phyloP scores from a whole-genome alignment of 30 jellyfish, hydroid and myxozoan species.

The Hydra vulgaris region DNA sequence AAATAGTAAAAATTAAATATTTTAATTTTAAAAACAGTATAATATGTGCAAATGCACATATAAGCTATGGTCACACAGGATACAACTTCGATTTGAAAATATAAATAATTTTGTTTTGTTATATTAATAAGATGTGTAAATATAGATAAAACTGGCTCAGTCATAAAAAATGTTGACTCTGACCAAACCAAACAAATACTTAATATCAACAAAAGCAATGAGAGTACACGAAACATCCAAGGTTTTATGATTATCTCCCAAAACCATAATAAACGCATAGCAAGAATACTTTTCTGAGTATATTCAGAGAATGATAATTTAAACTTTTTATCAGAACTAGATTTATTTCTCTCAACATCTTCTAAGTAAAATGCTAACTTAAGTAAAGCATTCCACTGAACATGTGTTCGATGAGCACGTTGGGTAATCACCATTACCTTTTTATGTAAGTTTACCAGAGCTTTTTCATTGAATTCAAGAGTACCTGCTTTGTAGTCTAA shows the following conservation, averaged over 20 bases:
- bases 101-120: constrained; percentile 62
- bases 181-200: constrained; percentile 87
- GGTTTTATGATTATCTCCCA: constrained; percentile 83
- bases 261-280: constrained; percentile 48
- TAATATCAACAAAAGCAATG: constrained; percentile 38
- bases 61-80: constrained; percentile 80
- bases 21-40: constrained; percentile 88
- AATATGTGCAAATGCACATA: constrained; percentile 96
- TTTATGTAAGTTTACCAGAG: constrained; percentile 63
- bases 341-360: constrained; percentile 72
- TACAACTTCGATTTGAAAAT: constrained; percentile 72
- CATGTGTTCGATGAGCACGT: constrained; percentile 93
- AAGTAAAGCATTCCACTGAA: constrained; percentile 74
- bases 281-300: not conserved
- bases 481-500: constrained; percentile 67
- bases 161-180: constrained; percentile 92
- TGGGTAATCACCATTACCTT: constrained; percentile 89
- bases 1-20: constrained; percentile 82
- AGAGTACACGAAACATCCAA: constrained; percentile 46
- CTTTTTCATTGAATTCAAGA: constrained; percentile 44
- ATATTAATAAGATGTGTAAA: constrained; percentile 62
- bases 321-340: constrained; percentile 57
- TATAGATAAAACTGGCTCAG: constrained; percentile 72
- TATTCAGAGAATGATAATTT: constrained; percentile 52
- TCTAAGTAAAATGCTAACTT: constrained; percentile 70